Evolutionary conservation across 2,797 vertebrate species (phyloP).

Genomic region (Chelmon rostratus): DNA sequence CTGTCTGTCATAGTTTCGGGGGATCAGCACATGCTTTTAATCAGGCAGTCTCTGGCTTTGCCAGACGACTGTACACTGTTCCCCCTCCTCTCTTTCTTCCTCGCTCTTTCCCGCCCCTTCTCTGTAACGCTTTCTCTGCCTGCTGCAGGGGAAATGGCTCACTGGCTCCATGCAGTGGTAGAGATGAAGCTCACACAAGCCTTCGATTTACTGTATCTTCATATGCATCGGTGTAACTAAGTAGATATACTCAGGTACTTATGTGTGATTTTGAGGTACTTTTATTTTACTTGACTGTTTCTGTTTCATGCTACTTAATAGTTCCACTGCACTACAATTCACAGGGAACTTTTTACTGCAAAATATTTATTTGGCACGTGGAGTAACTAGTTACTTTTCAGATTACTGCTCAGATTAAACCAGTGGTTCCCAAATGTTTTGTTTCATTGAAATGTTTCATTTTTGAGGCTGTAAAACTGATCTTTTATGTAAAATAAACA

Average conservation of each 20-base stretch:
- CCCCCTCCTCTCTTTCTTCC: conserved; percentile 32
- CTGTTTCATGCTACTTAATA: neutral
- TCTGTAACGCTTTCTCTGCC: conserved; percentile 32
- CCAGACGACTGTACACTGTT: conserved; percentile 54
- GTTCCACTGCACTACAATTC: neutral
- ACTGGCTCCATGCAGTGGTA: conserved; percentile 67
- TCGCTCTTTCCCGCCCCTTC: conserved; percentile 7
- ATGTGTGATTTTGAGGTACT: neutral
- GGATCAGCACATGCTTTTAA: conserved; percentile 77
- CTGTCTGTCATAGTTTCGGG: conserved; percentile 63
- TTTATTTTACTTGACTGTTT: no score
- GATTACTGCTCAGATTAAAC: neutral
- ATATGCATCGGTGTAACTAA: neutral
- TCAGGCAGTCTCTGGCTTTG: conserved; percentile 62
- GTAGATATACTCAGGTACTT: neutral
- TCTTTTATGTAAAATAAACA: neutral
- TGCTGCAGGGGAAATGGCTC: conserved; percentile 43
- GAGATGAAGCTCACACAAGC: neutral
- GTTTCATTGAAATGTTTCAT: neutral
- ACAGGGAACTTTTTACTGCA: neutral
- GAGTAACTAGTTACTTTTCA: neutral
- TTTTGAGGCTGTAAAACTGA: neutral
- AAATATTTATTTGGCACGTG: neutral
- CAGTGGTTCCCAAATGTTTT: neutral
- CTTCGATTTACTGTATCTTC: neutral